Percentiles rank a stretch among this genome's conserved stretches.
These are phyloP conservation scores for Esox masquinongy DNA, from an alignment of 2,797 vertebrate genomes.

Conservation along the genomic window DNA sequence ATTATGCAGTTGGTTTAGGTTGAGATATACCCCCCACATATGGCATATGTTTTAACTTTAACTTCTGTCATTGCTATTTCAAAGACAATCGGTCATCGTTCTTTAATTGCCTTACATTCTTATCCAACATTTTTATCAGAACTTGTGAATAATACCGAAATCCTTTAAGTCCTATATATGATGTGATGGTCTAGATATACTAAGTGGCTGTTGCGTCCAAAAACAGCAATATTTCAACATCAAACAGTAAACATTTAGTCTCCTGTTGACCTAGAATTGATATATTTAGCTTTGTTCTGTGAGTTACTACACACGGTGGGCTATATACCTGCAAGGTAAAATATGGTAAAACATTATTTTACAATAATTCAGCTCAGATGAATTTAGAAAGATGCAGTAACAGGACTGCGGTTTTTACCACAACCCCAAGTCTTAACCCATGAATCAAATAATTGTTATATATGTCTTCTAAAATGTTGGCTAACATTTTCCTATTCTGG, in stretches of 20 bases:
- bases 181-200: neutral
- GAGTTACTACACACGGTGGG: neutral
- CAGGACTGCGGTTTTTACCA: neutral
- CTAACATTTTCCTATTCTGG: neutral
- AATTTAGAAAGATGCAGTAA: neutral
- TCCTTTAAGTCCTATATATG: neutral
- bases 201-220: neutral
- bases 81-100: neutral
- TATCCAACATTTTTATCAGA: slow-evolving; percentile 5
- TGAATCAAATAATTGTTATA: neutral
- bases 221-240: neutral
- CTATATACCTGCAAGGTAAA: neutral
- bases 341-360: no score
- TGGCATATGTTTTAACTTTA: neutral
- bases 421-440: neutral
- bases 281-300: neutral
- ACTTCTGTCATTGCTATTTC: neutral
- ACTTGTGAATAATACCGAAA: neutral
- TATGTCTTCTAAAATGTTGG: neutral
- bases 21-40: no score
- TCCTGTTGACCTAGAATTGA: neutral
- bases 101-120: slow-evolving; percentile 5
- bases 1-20: no score
- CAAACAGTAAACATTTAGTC: neutral
- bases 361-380: no score